A percentile compares a stretch with the other conserved stretches of the same genome.
Conservation (phyloP, 1,140 invertebrate genomes). For the Diplogasteroides magnus region DNA sequence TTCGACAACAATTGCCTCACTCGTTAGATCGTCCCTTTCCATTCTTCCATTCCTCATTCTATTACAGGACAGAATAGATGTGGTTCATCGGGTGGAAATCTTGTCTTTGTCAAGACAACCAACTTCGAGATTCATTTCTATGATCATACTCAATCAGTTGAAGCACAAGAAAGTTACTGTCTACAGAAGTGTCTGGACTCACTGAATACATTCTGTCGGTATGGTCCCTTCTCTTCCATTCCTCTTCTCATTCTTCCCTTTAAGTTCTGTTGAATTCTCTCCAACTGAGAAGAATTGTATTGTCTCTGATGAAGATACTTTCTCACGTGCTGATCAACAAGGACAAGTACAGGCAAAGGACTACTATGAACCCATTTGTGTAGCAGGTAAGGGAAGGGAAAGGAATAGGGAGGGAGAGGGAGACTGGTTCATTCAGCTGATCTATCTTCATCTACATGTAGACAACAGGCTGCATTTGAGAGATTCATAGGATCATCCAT, state of each 20-base stretch:
- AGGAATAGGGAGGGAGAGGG: too few relatives aligned
- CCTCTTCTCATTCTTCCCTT: slow-evolving; percentile 2
- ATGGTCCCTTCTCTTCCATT: neutral
- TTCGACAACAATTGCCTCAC: slow-evolving; percentile 55
- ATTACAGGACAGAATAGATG: slow-evolving; percentile 48
- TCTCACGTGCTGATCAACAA: slow-evolving; percentile 55
- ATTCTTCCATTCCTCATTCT: neutral
- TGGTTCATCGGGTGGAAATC: slow-evolving; percentile 51
- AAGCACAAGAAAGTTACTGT: slow-evolving; percentile 54
- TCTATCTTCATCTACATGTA: slow-evolving; percentile 51
- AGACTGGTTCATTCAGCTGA: slow-evolving; percentile 51
- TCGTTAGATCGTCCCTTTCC: slow-evolving; percentile 25
- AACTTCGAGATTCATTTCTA: slow-evolving; percentile 55
- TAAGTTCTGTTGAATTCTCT: slow-evolving; percentile 48
- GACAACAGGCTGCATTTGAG: slow-evolving; percentile 55
- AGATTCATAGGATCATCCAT: slow-evolving; percentile 52
- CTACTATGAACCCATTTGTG: slow-evolving; percentile 55
- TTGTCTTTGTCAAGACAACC: slow-evolving; percentile 54
- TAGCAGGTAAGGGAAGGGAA: slow-evolving; percentile 43
- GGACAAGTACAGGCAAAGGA: slow-evolving; percentile 50
- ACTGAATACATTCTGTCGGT: slow-evolving; percentile 53
- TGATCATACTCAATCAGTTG: slow-evolving; percentile 55
- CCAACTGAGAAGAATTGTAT: slow-evolving; percentile 55
- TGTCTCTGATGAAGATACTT: slow-evolving; percentile 54
- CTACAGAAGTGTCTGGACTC: slow-evolving; percentile 54